Evolutionary conservation across 2,888 invertebrate species (phyloP), one percentile per base, ranked within the genome.

Genomic region (Chrysina gloriosa): DNA sequence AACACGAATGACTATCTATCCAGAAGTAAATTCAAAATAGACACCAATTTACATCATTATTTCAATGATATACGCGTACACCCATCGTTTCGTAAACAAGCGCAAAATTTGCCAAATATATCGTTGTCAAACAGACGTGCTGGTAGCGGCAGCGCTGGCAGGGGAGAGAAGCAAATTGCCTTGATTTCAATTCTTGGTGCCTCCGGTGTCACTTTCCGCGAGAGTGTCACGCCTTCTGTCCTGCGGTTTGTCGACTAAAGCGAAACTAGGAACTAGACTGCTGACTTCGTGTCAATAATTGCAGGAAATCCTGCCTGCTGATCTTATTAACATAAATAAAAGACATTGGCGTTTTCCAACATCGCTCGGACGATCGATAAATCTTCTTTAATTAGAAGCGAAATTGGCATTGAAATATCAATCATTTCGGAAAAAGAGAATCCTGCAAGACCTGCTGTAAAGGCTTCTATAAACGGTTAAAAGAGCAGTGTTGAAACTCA

Each of bases 171-270:
- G 56, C 27, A 72, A 73, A 73, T 73, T 73, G 68, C 69, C 71
- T 70, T 73, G 71, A 73, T 73, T 73, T 73, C 68, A 69, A 63
- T 70, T 70, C 70, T 71, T 69, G 70, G 71, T 65, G 69, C 68
- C 68, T 66, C 61, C 68, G 69, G 69, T 65, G 72, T 71, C 71
- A 68, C 70, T 73, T 71, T 66, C 67, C 63, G 70, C 67, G 63
- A 58, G 65, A 69, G 69, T 69, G 68, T 69, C 71, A 71, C 64
- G 67, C 69, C 73, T 69, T 67, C 63, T 67, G 70, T 69, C 68
- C 67, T 73, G 73, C 61, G 73, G 73, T 73, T 73, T 73, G 71
- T 71, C 73, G 70, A 73, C 73, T 71, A 63, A 71, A 72, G 72
- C 71, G 70, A 71, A 72, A 71, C 72, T 72, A 67, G 47, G 67